A percentile compares a stretch with the other conserved stretches of the same genome.
Evolutionary conservation across 2,113 vertebrate genomes (phyloP).

Genomic region (Microtus pennsylvanicus): DNA sequence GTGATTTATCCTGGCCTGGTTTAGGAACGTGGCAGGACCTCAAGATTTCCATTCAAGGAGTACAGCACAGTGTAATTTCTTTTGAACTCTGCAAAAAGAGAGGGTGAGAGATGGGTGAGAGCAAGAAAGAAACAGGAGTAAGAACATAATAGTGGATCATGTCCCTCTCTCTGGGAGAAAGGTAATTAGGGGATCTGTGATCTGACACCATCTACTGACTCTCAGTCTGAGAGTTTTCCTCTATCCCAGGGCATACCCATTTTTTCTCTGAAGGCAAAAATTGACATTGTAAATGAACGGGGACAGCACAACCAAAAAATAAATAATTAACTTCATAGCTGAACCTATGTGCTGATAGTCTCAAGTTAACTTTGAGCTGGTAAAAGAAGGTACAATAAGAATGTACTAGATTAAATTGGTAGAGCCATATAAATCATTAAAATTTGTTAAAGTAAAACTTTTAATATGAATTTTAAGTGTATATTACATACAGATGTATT

Average conservation of each 20-base stretch:
- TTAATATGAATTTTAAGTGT: background rate
- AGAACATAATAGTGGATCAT: background rate
- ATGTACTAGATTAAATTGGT: background rate
- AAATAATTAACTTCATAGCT: background rate
- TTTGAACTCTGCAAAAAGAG: background rate
- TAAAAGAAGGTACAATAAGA: background rate
- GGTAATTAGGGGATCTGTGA: background rate
- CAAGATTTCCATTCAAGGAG: background rate
- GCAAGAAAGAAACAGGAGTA: background rate
- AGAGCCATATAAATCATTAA: background rate
- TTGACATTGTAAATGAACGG: background rate
- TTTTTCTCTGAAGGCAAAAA: background rate
- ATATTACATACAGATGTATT: background rate
- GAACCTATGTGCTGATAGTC: background rate
- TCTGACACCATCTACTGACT: background rate
- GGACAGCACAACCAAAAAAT: too few species aligned
- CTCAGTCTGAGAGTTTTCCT: background rate
- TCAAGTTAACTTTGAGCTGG: background rate
- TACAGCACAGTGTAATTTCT: background rate
- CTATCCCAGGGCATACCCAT: background rate
- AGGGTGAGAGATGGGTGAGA: background rate
- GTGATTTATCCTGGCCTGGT: background rate
- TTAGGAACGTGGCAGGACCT: background rate
- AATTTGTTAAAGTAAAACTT: background rate
- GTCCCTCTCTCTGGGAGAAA: background rate